Percentiles rank a stretch among this genome's conserved stretches.
These are phyloP conservation scores for Cynodonichthys magdalenae DNA, from an alignment of 2,797 vertebrate species.

Conservation along the genomic window DNA sequence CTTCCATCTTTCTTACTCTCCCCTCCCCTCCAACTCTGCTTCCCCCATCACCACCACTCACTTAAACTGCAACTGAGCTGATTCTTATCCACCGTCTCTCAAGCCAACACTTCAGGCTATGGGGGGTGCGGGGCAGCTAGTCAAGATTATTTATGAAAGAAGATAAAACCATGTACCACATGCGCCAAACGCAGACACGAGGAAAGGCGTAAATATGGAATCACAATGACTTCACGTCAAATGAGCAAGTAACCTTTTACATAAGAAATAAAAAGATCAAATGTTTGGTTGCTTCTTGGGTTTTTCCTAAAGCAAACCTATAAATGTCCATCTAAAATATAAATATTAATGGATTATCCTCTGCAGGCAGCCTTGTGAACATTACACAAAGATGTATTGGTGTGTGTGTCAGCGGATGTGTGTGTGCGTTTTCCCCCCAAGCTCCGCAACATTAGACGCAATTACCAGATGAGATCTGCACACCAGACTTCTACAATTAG, in stretches of 20 bases:
- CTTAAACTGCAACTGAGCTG: constrained; percentile 63
- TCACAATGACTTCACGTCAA: constrained; percentile 10
- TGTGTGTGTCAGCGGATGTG: not conserved
- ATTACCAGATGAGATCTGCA: constrained; percentile 27
- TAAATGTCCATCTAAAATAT: constrained; percentile 17
- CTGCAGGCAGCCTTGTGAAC: constrained; percentile 3
- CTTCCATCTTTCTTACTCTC: constrained; percentile 59
- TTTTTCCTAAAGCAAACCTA: constrained; percentile 4
- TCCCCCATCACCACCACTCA: constrained; percentile 20
- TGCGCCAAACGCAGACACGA: constrained; percentile 2
- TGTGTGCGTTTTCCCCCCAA: constrained; percentile 24
- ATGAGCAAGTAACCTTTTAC: constrained; percentile 1
- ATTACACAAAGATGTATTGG: not conserved
- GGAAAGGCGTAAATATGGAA: not conserved
- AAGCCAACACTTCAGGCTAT: constrained; percentile 41
- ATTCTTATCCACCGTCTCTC: constrained; percentile 65
- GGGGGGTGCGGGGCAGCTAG: constrained; percentile 6
- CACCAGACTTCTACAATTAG: constrained; percentile 45
- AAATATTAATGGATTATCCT: constrained; percentile 14
- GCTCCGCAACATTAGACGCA: constrained; percentile 21
- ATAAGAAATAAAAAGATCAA: constrained; percentile 3
- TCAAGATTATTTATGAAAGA: constrained; percentile 42
- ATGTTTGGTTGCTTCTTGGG: constrained; percentile 8
- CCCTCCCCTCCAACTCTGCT: constrained; percentile 7
- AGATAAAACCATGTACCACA: constrained; percentile 37